Evolutionary conservation across 2,113 vertebrate species (phyloP).

Genomic region (Tiliqua scincoides): DNA sequence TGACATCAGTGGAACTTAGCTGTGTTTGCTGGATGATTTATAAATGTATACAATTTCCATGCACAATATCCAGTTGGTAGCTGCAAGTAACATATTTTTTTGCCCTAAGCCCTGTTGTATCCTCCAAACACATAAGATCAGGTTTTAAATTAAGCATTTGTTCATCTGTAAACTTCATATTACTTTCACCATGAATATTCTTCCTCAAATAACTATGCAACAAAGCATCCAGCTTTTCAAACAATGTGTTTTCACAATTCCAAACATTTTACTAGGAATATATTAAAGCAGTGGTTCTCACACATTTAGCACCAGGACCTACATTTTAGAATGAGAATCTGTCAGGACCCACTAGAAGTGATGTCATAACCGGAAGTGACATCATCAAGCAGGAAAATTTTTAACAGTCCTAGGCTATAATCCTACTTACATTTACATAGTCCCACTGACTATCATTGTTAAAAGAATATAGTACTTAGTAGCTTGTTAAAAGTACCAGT

Average conservation of each 20-base stretch:
- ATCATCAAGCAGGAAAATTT: too few species aligned
- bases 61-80: background rate
- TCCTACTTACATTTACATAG: too few species aligned
- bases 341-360: too few species aligned
- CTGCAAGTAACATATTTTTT: background rate
- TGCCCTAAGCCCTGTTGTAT: background rate
- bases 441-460: too few species aligned
- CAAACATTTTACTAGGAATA: background rate
- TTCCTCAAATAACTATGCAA: background rate
- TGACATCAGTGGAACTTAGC: background rate
- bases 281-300: too few species aligned
- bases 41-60: background rate
- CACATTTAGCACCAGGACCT: too few species aligned
- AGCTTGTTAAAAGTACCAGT: too few species aligned
- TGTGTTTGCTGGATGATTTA: background rate
- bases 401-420: too few species aligned
- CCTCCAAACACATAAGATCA: background rate
- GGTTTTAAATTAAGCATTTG: conserved; percentile 28
- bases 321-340: too few species aligned
- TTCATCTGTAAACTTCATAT: conserved; percentile 33
- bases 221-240: background rate
- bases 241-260: background rate
- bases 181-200: background rate
- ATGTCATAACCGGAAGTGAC: too few species aligned
- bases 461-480: too few species aligned